phyloP scores from a whole-genome alignment of 2,113 vertebrate species.

The Hippocampus zosterae region DNA sequence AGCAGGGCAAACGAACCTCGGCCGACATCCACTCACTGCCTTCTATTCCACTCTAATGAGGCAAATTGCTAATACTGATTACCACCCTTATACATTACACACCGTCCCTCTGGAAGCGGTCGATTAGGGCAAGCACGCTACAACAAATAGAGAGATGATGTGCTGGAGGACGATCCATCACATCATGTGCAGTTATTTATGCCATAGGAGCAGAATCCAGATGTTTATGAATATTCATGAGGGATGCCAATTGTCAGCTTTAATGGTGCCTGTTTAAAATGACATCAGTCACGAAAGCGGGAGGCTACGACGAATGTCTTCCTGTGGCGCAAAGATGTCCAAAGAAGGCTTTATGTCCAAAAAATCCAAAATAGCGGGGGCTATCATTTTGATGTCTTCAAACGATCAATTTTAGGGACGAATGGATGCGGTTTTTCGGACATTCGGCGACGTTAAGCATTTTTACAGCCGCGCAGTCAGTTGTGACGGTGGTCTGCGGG shows the following conservation, averaged over 20 bases:
- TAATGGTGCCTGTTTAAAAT: not conserved
- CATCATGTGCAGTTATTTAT: constrained; percentile 7
- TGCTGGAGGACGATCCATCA: not conserved
- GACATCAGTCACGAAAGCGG: not conserved
- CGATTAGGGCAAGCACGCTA: constrained; percentile 11
- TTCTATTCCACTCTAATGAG: constrained; percentile 46
- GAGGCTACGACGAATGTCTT: not conserved
- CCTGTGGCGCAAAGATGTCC: not conserved
- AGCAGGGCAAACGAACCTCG: constrained; percentile 2
- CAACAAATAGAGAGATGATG: constrained; percentile 5
- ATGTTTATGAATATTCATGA: constrained; percentile 21
- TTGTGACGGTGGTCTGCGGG: no score
- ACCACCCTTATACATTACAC: constrained; percentile 39
- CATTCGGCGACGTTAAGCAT: no score
- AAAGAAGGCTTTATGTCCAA: not conserved
- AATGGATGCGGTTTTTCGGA: no score
- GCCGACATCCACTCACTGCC: not conserved
- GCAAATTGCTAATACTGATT: constrained; percentile 52
- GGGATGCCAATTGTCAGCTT: not conserved
- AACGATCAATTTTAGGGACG: no score
- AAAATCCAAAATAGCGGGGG: no score
- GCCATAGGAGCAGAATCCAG: not conserved
- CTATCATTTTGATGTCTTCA: no score
- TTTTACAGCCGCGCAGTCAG: no score
- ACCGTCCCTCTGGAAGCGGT: constrained; percentile 30